Percentiles rank a stretch among this genome's conserved stretches.
Conservation (phyloP, 2,113 vertebrate species). For the Istiophorus platypterus region DNA sequence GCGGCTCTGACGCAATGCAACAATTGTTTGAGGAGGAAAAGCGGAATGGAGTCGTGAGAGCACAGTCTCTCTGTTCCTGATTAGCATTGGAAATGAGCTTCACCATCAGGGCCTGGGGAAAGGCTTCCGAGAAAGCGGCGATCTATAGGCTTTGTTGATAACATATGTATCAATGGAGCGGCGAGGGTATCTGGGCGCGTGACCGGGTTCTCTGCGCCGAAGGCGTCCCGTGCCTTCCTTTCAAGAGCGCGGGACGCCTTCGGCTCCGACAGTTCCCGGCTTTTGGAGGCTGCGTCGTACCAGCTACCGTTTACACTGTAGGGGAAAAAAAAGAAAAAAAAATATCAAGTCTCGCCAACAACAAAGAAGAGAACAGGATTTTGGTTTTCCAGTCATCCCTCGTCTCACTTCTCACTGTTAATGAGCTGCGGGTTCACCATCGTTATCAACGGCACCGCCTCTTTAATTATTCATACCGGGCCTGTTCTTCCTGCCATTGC, state of each 20-base stretch:
- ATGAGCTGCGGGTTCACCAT: conserved; percentile 63
- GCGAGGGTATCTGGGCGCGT: background rate
- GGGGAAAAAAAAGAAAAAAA: conserved; percentile 39
- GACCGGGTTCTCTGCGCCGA: conserved; percentile 12
- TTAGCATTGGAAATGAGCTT: conserved; percentile 54
- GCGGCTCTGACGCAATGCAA: conserved; percentile 44
- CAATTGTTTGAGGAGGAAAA: conserved; percentile 54
- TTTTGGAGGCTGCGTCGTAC: conserved; percentile 17
- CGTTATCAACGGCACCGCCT: conserved; percentile 56
- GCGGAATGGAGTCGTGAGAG: conserved; percentile 30
- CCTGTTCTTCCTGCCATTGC: conserved; percentile 43
- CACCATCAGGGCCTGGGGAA: background rate
- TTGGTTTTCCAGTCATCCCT: conserved; percentile 53
- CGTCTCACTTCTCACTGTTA: conserved; percentile 61
- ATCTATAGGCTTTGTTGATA: conserved; percentile 30
- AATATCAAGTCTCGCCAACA: conserved; percentile 19
- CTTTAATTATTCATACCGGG: conserved; percentile 75
- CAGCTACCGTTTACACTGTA: conserved; percentile 43
- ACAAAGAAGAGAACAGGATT: conserved; percentile 27
- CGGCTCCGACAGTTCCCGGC: background rate
- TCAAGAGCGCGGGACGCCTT: conserved; percentile 1
- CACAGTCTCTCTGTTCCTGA: conserved; percentile 54
- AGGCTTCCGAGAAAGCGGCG: conserved; percentile 12
- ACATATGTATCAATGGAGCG: conserved; percentile 4
- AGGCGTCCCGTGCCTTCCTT: conserved; percentile 6